phyloP scores from a whole-genome alignment of 2,888 invertebrate genomes.

The Clostera curtula region DNA sequence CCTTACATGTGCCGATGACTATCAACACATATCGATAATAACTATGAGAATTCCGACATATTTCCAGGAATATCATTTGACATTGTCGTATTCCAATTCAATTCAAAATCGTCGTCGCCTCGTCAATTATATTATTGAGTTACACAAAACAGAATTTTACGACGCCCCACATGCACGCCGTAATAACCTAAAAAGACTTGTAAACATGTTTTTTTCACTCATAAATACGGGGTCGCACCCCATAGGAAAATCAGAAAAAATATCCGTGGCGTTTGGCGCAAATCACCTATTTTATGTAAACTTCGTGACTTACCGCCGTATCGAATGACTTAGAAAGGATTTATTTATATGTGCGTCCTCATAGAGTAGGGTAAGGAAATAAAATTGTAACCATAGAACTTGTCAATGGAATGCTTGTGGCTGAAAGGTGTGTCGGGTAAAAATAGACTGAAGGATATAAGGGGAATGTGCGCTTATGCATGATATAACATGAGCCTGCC shows the following conservation, averaged over 20 bases:
- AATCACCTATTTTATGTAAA: conserved; percentile 74
- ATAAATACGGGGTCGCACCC: conserved; percentile 52
- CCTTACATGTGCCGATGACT: conserved; percentile 2
- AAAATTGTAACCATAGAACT: conserved; percentile 34
- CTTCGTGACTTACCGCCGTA: conserved; percentile 71
- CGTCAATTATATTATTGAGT: conserved; percentile 38
- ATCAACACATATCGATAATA: conserved; percentile 6
- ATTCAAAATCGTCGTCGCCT: conserved; percentile 39
- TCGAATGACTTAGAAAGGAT: conserved; percentile 72
- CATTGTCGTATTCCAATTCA: conserved; percentile 10
- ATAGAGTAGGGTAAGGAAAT: conserved; percentile 32
- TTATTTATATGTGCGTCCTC: conserved; percentile 57
- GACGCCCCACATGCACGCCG: conserved; percentile 28
- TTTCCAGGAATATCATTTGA: neutral
- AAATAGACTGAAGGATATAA: conserved; percentile 41
- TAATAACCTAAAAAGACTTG: conserved; percentile 45
- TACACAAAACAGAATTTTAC: conserved; percentile 55
- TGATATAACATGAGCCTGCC: conserved; percentile 26
- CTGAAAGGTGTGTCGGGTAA: conserved; percentile 34
- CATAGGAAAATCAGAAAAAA: conserved; percentile 45
- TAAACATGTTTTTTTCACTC: conserved; percentile 64
- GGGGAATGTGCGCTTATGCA: conserved; percentile 31
- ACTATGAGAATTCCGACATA: neutral
- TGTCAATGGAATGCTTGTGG: conserved; percentile 50
- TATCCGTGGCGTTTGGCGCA: conserved; percentile 60